Evolutionary conservation across 2,888 invertebrate genomes (phyloP).

Genomic region (Heliconius erato): DNA sequence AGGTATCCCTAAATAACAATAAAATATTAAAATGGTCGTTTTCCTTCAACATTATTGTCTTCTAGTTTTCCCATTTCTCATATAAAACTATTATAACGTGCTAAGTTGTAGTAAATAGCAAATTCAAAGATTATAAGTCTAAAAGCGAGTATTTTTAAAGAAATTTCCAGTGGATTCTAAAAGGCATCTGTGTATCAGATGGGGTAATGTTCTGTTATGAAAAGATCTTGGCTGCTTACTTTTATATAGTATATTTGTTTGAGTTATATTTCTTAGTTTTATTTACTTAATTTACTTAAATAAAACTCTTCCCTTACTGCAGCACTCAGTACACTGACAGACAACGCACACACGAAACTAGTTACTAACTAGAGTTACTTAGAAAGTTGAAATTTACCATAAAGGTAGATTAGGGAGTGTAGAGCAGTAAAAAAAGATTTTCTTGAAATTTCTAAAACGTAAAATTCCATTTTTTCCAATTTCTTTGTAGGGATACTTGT

Average conservation of each 20-base stretch:
- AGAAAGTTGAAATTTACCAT: too few species aligned
- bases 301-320: neutral
- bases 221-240: neutral
- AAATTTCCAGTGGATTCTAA: neutral
- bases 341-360: neutral
- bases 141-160: neutral
- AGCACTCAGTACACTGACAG: neutral
- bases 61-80: neutral
- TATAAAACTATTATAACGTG: neutral
- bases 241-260: neutral
- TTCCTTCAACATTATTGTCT: neutral
- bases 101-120: neutral
- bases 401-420: too few species aligned
- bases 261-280: neutral
- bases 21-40: too few species aligned
- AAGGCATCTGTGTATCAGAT: slow-evolving; percentile 1
- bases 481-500: too few species aligned
- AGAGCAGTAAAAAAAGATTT: too few species aligned
- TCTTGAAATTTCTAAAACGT: too few species aligned
- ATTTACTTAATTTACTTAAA: neutral
- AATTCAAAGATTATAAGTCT: neutral
- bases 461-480: too few species aligned
- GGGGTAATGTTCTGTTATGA: slow-evolving; percentile 28
- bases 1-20: too few species aligned
- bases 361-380: too few species aligned